Percentiles rank a stretch among this genome's conserved stretches.
Evolutionary conservation across 2,113 vertebrate species (phyloP).

Genomic region (Gallinago media): DNA sequence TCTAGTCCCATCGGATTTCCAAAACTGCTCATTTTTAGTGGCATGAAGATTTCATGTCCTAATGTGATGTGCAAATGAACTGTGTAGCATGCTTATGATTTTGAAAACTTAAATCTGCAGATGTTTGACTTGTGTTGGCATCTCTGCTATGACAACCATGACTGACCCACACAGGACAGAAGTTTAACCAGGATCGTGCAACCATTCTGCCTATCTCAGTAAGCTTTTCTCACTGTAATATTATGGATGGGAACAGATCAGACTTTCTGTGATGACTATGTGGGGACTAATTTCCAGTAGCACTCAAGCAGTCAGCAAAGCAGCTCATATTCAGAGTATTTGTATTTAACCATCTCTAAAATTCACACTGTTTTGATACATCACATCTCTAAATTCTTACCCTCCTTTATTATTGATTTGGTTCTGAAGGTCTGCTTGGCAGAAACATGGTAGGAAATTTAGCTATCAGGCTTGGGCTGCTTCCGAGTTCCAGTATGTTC

Average conservation of each 20-base stretch:
- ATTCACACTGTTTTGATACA: neutral
- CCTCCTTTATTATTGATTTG: conserved; percentile 20
- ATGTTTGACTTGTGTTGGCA: neutral
- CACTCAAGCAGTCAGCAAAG: neutral
- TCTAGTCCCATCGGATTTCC: neutral
- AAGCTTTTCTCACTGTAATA: neutral
- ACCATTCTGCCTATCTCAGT: neutral
- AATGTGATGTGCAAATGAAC: neutral
- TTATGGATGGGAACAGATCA: neutral
- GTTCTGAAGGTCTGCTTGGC: conserved; percentile 42
- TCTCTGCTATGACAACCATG: neutral
- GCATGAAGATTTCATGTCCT: neutral
- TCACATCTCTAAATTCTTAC: neutral
- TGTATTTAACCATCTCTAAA: neutral
- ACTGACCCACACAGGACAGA: neutral
- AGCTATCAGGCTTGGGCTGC: conserved; percentile 17
- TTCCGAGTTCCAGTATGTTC: neutral
- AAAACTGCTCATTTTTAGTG: neutral
- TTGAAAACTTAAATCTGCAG: neutral
- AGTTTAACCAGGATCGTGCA: neutral
- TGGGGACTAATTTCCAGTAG: neutral
- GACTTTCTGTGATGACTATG: neutral
- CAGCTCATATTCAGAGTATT: neutral
- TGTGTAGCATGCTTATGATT: neutral
- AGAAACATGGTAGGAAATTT: neutral